phyloP scores from a whole-genome alignment of 2,888 invertebrate species.

The Eupithecia vulgata region DNA sequence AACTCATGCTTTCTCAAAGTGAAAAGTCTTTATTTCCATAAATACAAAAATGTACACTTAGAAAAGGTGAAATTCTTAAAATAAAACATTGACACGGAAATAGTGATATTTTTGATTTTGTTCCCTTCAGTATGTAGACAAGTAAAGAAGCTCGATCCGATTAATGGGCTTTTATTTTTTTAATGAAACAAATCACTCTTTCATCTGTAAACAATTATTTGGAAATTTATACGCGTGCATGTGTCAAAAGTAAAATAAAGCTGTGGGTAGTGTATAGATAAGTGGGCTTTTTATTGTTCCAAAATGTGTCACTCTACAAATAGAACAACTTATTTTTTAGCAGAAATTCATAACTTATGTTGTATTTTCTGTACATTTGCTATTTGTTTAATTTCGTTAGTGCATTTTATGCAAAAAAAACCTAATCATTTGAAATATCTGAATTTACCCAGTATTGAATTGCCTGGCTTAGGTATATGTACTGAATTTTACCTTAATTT shows the following conservation, averaged over 20 bases:
- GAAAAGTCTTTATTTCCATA: no score
- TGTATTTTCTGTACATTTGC: neutral
- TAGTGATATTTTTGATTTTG: no score
- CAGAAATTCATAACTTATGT: neutral
- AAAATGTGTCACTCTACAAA: neutral
- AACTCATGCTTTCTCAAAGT: no score
- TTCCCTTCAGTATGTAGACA: no score
- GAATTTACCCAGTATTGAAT: neutral
- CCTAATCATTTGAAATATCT: neutral
- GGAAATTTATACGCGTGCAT: neutral
- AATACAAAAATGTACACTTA: no score
- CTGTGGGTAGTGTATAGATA: neutral
- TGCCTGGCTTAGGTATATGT: neutral
- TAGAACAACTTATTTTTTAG: neutral
- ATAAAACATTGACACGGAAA: no score
- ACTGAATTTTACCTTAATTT: constrained; percentile 1
- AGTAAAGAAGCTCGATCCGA: no score
- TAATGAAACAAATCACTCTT: no score
- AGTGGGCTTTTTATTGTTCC: neutral
- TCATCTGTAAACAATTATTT: neutral
- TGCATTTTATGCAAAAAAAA: neutral
- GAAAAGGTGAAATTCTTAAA: no score
- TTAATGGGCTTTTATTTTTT: no score
- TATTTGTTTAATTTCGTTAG: neutral
- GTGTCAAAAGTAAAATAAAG: neutral